phyloP scores from a whole-genome alignment of 2,113 vertebrate species.

The Tinamus guttatus region DNA sequence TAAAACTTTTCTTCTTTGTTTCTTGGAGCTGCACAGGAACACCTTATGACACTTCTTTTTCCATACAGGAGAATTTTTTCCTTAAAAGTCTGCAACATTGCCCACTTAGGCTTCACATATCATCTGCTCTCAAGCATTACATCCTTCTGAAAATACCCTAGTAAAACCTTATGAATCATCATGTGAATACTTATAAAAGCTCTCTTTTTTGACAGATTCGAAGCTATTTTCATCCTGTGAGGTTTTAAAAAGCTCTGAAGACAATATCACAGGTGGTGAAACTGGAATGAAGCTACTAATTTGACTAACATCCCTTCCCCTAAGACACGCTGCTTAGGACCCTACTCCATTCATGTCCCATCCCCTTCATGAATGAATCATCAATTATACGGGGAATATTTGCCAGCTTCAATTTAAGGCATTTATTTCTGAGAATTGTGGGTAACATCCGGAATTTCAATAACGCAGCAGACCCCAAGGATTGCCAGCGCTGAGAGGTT shows the following conservation, averaged over 20 bases:
- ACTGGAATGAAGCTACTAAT: background rate
- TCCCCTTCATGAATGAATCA: background rate
- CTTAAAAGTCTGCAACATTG: background rate
- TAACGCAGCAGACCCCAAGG: background rate
- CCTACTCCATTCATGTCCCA: background rate
- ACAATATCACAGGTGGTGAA: conserved; percentile 3
- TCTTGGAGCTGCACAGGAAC: background rate
- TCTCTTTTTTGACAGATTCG: background rate
- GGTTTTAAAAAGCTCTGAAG: conserved; percentile 2
- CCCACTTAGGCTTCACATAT: background rate
- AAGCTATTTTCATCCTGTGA: background rate
- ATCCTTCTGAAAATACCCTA: background rate
- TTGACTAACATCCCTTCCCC: background rate
- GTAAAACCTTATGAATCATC: background rate
- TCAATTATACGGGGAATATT: background rate
- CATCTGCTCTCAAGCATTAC: background rate
- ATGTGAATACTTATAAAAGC: background rate
- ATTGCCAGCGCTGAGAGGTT: background rate
- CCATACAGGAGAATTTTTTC: background rate
- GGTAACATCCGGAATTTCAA: background rate
- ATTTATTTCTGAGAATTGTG: background rate
- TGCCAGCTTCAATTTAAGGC: background rate
- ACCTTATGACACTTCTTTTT: background rate
- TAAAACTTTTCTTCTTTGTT: background rate
- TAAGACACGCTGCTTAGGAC: background rate